Percentiles rank a stretch among this genome's conserved stretches.
These are phyloP conservation scores for Carduelis carduelis DNA, from an alignment of 2,797 vertebrate genomes.

Conservation along the genomic window DNA sequence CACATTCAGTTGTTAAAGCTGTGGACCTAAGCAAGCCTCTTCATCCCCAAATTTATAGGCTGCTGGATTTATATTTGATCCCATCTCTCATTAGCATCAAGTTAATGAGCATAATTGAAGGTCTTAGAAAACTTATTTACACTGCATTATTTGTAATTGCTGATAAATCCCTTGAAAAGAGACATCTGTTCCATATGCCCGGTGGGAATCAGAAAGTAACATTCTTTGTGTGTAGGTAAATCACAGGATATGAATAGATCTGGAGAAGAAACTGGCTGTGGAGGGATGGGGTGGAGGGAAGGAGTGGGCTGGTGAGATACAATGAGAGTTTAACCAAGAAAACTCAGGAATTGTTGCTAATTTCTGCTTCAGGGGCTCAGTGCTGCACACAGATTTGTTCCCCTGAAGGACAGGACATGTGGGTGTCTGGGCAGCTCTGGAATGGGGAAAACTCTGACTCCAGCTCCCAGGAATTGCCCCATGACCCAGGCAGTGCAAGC, in stretches of 20 bases:
- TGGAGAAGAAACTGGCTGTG: not conserved
- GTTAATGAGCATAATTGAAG: conserved; percentile 39
- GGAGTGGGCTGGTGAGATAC: not conserved
- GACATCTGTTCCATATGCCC: conserved; percentile 46
- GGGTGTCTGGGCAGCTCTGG: not conserved
- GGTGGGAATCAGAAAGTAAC: conserved; percentile 20
- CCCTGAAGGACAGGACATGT: accelerated
- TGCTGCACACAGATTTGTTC: accelerated
- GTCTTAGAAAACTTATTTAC: conserved; percentile 38
- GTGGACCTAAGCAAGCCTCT: not conserved
- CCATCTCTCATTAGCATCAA: conserved; percentile 4
- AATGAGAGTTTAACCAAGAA: not conserved
- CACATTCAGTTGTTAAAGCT: not conserved
- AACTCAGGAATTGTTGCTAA: not conserved
- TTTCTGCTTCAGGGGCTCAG: not conserved
- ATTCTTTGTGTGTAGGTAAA: conserved; percentile 30
- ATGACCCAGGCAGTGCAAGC: accelerated
- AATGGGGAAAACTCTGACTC: not conserved
- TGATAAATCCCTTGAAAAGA: conserved; percentile 11
- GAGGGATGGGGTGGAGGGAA: not conserved
- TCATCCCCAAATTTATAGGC: not conserved
- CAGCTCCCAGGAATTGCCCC: not conserved
- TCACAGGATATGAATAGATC: conserved; percentile 19
- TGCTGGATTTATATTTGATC: conserved; percentile 6
- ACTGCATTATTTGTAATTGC: conserved; percentile 23